phyloP scores from a whole-genome alignment of 2,113 vertebrate genomes.

The Nymphicus hollandicus region DNA sequence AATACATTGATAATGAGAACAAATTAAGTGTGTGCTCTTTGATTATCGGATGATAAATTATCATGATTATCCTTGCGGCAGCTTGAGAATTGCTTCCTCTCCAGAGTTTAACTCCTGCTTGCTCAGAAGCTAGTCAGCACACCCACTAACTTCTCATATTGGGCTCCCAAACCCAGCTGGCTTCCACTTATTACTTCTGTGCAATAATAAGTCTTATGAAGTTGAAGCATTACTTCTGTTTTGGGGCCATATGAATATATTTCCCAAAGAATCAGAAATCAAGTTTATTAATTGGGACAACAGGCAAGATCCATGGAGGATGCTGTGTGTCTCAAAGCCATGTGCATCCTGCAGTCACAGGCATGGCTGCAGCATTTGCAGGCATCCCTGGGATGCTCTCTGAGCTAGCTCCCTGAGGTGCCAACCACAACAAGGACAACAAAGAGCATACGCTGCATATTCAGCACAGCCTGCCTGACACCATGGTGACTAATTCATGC shows the following conservation, averaged over 20 bases:
- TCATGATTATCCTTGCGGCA: conserved; percentile 60
- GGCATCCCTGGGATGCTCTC: not conserved
- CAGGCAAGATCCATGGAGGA: not conserved
- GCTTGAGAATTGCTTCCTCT: conserved; percentile 59
- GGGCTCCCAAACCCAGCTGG: not conserved
- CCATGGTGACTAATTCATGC: not conserved
- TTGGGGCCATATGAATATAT: not conserved
- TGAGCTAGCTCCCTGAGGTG: not conserved
- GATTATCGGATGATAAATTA: conserved; percentile 69
- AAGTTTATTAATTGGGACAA: not conserved
- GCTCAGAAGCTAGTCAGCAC: not conserved
- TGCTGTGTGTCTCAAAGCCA: not conserved
- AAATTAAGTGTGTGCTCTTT: conserved; percentile 66
- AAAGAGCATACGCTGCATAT: not conserved
- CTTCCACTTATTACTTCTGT: not conserved
- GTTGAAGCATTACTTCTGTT: not conserved
- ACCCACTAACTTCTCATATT: not conserved
- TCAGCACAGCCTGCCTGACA: not conserved
- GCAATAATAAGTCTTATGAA: not conserved
- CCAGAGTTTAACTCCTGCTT: conserved; percentile 51
- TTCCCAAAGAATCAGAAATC: not conserved
- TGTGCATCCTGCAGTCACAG: not conserved
- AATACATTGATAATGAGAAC: conserved; percentile 67
- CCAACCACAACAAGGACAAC: not conserved
- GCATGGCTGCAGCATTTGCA: not conserved